Evolutionary conservation across 2,888 invertebrate species (phyloP).

Genomic region (Lottia gigantea): DNA sequence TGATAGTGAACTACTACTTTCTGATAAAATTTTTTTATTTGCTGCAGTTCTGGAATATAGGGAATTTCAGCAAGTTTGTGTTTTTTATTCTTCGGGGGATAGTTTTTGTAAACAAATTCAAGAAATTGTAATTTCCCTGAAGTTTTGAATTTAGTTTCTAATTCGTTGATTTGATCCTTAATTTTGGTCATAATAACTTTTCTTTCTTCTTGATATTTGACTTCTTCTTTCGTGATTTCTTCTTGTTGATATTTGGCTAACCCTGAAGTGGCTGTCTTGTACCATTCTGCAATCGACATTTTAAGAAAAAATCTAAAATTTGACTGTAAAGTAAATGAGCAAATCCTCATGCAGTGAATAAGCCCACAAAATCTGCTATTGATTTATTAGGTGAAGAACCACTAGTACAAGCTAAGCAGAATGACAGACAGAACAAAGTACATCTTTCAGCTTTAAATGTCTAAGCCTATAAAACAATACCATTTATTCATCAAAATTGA

Average conservation of each 20-base stretch:
- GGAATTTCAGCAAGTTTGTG: slow-evolving; percentile 31
- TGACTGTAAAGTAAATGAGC: no score
- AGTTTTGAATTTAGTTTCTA: slow-evolving; percentile 23
- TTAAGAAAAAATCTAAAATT: no score
- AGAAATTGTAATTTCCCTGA: slow-evolving; percentile 32
- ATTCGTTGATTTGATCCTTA: slow-evolving; percentile 29
- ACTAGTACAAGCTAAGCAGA: no score
- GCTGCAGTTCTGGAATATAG: not conserved
- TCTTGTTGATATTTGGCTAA: slow-evolving; percentile 42
- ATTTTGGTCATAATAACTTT: slow-evolving; percentile 30
- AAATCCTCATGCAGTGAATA: no score
- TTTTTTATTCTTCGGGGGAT: slow-evolving; percentile 37
- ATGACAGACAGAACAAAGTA: no score
- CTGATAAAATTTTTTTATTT: slow-evolving; percentile 38
- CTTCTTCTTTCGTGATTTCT: slow-evolving; percentile 32
- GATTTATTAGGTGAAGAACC: no score
- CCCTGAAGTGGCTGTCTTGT: slow-evolving; percentile 32
- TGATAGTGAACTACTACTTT: slow-evolving; percentile 48
- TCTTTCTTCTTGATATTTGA: slow-evolving; percentile 30
- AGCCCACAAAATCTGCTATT: no score
- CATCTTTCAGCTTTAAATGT: no score
- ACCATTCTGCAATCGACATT: slow-evolving; percentile 40
- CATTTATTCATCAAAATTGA: no score
- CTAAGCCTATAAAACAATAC: no score
- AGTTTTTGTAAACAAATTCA: slow-evolving; percentile 36